These are phyloP conservation scores for Patella pellucida DNA, from an alignment of 2,888 invertebrate species.

Conservation along the genomic window DNA sequence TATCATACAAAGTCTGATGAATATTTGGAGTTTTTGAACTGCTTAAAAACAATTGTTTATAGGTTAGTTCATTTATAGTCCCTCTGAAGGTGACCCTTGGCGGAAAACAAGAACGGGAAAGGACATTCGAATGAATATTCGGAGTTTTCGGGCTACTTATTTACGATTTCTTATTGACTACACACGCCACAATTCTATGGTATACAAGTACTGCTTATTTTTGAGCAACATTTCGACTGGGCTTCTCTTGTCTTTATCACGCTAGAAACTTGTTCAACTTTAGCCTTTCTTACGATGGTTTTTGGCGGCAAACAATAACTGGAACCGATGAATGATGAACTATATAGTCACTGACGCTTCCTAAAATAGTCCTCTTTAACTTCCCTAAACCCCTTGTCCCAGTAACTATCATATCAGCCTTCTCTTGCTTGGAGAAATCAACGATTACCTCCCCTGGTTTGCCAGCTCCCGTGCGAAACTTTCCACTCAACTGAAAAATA, in stretches of 20 bases:
- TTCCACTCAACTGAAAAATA: constrained; percentile 56
- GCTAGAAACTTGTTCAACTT: no score
- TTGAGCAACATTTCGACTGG: no score
- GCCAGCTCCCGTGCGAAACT: constrained; percentile 62
- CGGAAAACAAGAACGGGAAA: constrained; percentile 60
- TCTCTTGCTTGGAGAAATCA: constrained; percentile 56
- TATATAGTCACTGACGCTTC: constrained; percentile 66
- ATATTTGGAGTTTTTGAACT: no score
- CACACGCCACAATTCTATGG: no score
- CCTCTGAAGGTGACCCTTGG: constrained; percentile 1
- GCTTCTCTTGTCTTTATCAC: no score
- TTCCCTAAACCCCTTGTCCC: constrained; percentile 65
- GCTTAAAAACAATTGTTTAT: no score
- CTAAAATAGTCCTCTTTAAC: constrained; percentile 59
- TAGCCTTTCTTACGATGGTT: background rate
- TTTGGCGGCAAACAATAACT: constrained; percentile 53
- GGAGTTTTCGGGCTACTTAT: no score
- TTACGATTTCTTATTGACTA: no score
- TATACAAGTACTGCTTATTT: no score
- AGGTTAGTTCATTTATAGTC: no score
- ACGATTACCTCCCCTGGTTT: constrained; percentile 65
- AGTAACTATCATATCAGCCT: constrained; percentile 56
- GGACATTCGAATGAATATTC: no score
- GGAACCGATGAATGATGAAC: constrained; percentile 64
- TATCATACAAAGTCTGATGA: no score